Conservation (phyloP, 2,797 vertebrate genomes). For the Caiman crocodilus region DNA sequence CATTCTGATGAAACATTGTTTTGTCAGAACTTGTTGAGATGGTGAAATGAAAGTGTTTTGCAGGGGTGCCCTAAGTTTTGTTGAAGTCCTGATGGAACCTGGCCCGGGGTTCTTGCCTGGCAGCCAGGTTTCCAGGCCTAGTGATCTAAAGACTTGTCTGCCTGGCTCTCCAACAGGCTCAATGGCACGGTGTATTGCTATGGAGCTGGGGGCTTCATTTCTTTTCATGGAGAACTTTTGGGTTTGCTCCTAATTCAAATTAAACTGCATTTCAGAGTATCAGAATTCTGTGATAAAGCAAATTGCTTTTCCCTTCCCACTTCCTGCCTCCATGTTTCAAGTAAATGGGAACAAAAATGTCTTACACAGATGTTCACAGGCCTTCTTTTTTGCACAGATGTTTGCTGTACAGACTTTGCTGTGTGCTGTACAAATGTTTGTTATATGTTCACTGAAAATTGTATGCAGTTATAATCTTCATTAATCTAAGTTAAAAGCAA, state of each 20-base stretch:
- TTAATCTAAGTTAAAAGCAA: background rate
- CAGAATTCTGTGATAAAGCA: background rate
- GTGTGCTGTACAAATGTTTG: slow-evolving; percentile 10
- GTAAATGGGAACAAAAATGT: background rate
- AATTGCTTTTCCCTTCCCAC: background rate
- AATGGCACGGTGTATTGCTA: background rate
- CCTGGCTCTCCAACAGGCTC: background rate
- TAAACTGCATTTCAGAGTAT: background rate
- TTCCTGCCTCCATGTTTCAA: background rate
- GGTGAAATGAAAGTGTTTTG: slow-evolving; percentile 42
- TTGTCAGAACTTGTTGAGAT: slow-evolving; percentile 16
- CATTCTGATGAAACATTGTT: slow-evolving; percentile 60
- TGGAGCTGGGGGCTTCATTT: background rate
- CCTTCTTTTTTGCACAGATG: background rate
- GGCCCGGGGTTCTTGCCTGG: background rate
- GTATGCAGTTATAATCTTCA: slow-evolving; percentile 28
- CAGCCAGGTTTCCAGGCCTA: background rate
- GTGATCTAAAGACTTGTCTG: background rate
- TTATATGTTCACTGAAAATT: background rate
- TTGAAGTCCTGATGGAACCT: background rate
- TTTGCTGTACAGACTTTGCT: slow-evolving; percentile 16
- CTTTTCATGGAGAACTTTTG: background rate
- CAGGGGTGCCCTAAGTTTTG: background rate
- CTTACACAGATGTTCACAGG: background rate
- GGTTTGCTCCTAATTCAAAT: background rate